Evolutionary conservation across 2,888 invertebrate genomes (phyloP).

Genomic region (Parnassius glacialis): DNA sequence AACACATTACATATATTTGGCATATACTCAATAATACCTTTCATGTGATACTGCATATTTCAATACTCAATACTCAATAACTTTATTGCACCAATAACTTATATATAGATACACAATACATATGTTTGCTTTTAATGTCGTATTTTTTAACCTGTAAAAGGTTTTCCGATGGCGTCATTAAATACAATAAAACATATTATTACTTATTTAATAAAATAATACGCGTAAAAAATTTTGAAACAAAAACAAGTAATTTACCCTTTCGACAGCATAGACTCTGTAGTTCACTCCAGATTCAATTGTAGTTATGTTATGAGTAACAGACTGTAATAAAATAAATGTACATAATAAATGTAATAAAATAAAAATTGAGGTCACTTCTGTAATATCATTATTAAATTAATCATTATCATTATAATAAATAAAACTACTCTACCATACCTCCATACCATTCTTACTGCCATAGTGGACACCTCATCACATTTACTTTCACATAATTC

Average conservation of each 20-base stretch:
- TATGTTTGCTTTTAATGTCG: background rate
- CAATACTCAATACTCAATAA: too few species aligned
- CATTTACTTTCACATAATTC: background rate
- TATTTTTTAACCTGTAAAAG: too few species aligned
- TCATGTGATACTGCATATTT: too few species aligned
- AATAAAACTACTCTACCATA: too few species aligned
- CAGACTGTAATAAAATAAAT: slow-evolving; percentile 36
- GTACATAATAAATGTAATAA: slow-evolving; percentile 31
- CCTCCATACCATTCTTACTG: background rate
- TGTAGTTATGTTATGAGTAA: slow-evolving; percentile 65
- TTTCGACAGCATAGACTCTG: slow-evolving; percentile 86
- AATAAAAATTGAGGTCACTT: background rate
- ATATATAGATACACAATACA: too few species aligned
- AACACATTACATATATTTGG: too few species aligned
- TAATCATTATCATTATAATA: too few species aligned
- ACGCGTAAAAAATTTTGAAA: background rate
- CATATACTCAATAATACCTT: too few species aligned
- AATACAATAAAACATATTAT: background rate
- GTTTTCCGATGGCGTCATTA: too few species aligned
- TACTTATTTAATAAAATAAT: background rate
- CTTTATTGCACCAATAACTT: too few species aligned
- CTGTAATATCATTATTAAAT: too few species aligned
- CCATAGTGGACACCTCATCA: background rate
- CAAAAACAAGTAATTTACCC: slow-evolving; percentile 67
- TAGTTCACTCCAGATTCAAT: slow-evolving; percentile 91